Conservation (phyloP, 2,113 vertebrate genomes). For the Vanacampus margaritifer region DNA sequence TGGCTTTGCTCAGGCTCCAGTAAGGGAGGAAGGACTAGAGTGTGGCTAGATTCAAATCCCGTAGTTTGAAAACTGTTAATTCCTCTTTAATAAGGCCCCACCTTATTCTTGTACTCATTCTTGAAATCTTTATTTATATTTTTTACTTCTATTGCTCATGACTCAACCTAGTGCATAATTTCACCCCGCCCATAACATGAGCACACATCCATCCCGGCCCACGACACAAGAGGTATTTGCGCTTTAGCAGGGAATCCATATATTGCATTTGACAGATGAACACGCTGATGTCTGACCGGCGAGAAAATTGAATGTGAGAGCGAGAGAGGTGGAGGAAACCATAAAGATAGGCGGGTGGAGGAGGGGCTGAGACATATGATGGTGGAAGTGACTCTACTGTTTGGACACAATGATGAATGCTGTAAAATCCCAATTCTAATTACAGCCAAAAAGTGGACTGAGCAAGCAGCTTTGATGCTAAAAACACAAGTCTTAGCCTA, state of each 20-base stretch:
- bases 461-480: constrained; percentile 23
- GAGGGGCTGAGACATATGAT: constrained; percentile 14
- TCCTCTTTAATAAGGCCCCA: neutral
- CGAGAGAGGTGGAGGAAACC: constrained; percentile 19
- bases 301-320: constrained; percentile 51
- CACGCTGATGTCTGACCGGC: constrained; percentile 44
- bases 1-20: too few species aligned
- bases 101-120: neutral
- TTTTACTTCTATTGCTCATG: neutral
- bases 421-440: constrained; percentile 43
- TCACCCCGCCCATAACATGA: neutral
- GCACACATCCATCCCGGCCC: constrained; percentile 16
- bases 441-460: constrained; percentile 23
- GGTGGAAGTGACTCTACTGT: constrained; percentile 2
- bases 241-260: constrained; percentile 66
- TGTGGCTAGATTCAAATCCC: too few species aligned
- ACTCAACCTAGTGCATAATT: neutral
- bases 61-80: too few species aligned
- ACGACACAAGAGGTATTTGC: constrained; percentile 43
- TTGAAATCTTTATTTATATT: neutral
- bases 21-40: too few species aligned
- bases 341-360: constrained; percentile 19
- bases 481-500: constrained; percentile 17
- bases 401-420: constrained; percentile 34
- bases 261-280: constrained; percentile 48